A percentile compares a stretch with the other conserved stretches of the same genome.
Conservation (phyloP, 1,140 invertebrate species). For the Solenopsis invicta region DNA sequence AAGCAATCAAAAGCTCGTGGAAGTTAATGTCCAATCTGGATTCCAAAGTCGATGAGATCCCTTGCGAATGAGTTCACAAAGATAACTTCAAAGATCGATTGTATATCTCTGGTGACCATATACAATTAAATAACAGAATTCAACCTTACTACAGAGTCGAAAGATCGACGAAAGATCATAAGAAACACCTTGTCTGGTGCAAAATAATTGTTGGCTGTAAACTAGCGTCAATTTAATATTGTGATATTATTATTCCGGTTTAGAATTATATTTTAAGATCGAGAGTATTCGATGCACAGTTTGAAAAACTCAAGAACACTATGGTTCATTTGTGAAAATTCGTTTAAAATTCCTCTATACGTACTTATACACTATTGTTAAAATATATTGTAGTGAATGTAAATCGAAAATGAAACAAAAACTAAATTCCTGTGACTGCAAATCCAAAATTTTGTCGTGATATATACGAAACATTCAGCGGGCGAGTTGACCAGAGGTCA, state of each 20-base stretch:
- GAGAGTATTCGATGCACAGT: too few species aligned
- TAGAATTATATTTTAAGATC: too few species aligned
- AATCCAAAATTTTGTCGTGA: slow-evolving; percentile 46
- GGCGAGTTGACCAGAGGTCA: slow-evolving; percentile 54
- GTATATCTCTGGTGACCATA: not conserved
- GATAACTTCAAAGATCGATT: slow-evolving; percentile 29
- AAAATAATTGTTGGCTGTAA: too few species aligned
- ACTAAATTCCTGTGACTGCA: not conserved
- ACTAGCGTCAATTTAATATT: too few species aligned
- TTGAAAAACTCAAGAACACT: too few species aligned
- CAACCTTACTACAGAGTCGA: not conserved
- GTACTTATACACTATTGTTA: not conserved
- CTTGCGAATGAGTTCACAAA: not conserved
- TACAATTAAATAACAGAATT: not conserved
- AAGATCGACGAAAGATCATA: too few species aligned
- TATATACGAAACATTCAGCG: slow-evolving; percentile 58
- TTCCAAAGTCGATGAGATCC: slow-evolving; percentile 57
- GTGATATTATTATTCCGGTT: too few species aligned
- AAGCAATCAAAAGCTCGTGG: slow-evolving; percentile 63
- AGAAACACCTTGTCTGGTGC: too few species aligned
- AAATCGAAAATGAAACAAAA: not conserved
- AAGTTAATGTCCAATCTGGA: slow-evolving; percentile 50
- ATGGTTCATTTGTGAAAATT: too few species aligned
- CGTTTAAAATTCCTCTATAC: too few species aligned
- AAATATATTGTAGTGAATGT: not conserved